phyloP scores from a whole-genome alignment of 2,888 invertebrate species.

The Desoria tigrina region DNA sequence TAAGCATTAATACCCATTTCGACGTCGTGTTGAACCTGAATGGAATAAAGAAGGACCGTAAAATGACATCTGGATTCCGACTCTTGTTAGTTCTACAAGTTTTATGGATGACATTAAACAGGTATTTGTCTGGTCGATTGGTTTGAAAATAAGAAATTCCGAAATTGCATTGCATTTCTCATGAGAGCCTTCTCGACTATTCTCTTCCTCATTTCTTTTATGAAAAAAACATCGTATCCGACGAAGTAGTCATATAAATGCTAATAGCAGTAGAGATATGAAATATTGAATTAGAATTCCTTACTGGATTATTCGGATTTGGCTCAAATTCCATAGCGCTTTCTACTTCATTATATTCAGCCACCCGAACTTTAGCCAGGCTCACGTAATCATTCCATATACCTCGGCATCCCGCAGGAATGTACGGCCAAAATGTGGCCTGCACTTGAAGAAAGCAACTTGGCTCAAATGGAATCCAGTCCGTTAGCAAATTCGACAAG shows the following conservation, averaged over 20 bases:
- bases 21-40: conserved; percentile 46
- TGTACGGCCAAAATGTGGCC: conserved; percentile 44
- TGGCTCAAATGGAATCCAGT: conserved; percentile 48
- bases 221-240: too few species aligned
- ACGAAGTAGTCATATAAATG: neutral
- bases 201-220: too few species aligned
- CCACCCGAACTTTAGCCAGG: conserved; percentile 42
- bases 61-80: too few species aligned
- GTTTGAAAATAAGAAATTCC: too few species aligned
- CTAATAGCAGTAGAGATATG: neutral
- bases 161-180: neutral
- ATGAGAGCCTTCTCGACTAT: neutral
- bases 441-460: conserved; percentile 50
- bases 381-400: conserved; percentile 47
- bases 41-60: neutral
- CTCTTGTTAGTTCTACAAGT: too few species aligned
- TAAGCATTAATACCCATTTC: conserved; percentile 44
- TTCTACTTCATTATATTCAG: conserved; percentile 51
- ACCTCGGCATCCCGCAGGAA: conserved; percentile 42
- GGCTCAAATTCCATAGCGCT: conserved; percentile 46
- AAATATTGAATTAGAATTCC: conserved; percentile 9
- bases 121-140: too few species aligned
- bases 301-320: conserved; percentile 46
- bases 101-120: too few species aligned
- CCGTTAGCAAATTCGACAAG: conserved; percentile 35